Evolutionary conservation across 2,888 invertebrate genomes (phyloP), one percentile per base, ranked within the genome.

Genomic region (Quadroppia sp.): DNA sequence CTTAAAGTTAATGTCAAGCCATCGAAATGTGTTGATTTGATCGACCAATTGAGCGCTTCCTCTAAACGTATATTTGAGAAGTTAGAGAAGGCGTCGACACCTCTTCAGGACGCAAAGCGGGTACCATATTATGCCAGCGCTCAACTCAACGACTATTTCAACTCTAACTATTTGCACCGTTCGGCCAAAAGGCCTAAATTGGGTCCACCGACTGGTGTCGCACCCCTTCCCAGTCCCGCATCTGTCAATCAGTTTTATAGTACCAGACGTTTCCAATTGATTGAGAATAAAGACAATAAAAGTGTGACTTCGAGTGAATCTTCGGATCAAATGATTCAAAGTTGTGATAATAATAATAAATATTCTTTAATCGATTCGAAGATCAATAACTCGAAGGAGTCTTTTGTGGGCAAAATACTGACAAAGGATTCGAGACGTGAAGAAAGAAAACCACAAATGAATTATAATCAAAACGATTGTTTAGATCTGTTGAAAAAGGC

Each of bases 11-110:
- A 69, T 25, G 13, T 69, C 15, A 25, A 25, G 4, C 23, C 53
- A 23, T 25, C 17, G 4, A 72, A 59, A 59, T 7, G 45, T 13
- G 11, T 72, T 9, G 42, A 72, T 20, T n/a, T 40, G n/a, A 70
- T 36, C 11, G 20, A 32, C 45, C 80, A 80, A 11, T 81, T 90
- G 82, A 90, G 90, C 80, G 86, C 87, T 77, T 89, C 92, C 4
- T 89, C 93, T 0, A 87, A 88, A 79, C 86, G 89, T 77, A 89
- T 94, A 77, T 83, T 94, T 79, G 89, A 90, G 79, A 86, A 91
- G 6, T 83, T 94, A 73, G 91, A 93, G 71, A 77, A 76, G 53
- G 75, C 76, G 17, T 76, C 76, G 72, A 72, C 72, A 13, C 75
- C 76, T 56, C 69, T 77, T 76, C n/a, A 67, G 73, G 73, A 71